These are phyloP conservation scores for Platygyra sinensis DNA, from an alignment of 64 coral and sea anemone species.

Conservation along the genomic window DNA sequence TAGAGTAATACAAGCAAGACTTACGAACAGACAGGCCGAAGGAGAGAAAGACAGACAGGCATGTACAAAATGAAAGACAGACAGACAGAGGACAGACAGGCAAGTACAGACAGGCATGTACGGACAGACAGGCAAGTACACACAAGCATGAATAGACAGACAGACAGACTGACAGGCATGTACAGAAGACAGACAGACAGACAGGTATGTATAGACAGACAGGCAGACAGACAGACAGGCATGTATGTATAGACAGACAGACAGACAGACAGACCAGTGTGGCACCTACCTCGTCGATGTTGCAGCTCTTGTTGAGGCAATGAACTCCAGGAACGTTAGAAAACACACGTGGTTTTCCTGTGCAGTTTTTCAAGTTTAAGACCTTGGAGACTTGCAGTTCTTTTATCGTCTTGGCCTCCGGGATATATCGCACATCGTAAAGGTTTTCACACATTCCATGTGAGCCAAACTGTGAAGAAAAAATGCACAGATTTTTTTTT, in stretches of 20 bases:
- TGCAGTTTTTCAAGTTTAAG: conserved; percentile 29
- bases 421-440: conserved; percentile 6
- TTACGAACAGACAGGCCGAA: neutral
- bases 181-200: too few relatives aligned
- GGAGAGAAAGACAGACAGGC: neutral
- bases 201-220: neutral
- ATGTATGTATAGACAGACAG: neutral
- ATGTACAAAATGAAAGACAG: neutral
- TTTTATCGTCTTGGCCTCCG: neutral
- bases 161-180: too few relatives aligned
- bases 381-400: conserved; percentile 2
- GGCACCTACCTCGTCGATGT: neutral
- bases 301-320: neutral
- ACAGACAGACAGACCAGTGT: neutral
- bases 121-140: too few relatives aligned
- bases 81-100: too few relatives aligned
- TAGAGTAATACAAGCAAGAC: too few relatives aligned
- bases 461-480: neutral
- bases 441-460: conserved; percentile 29
- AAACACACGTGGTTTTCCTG: neutral
- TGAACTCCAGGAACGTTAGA: neutral
- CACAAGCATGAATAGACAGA: too few relatives aligned
- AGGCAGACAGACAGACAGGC: neutral
- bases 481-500: neutral
- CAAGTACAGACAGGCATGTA: too few relatives aligned